Conservation (phyloP, 1,140 invertebrate species). For the Proctacanthus coquilletti region DNA sequence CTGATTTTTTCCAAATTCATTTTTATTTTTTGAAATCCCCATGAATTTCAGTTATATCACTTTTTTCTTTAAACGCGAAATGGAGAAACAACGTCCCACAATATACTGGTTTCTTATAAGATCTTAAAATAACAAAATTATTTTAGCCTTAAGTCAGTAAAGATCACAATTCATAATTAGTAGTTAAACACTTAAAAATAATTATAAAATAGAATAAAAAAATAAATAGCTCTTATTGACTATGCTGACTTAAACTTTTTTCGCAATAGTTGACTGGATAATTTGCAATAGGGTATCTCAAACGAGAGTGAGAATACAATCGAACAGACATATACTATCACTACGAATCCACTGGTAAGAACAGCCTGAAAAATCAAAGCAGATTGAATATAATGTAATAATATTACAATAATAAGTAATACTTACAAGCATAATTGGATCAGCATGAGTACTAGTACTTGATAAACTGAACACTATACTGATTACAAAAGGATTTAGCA, state of each 20-base stretch:
- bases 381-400: slow-evolving; percentile 3
- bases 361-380: slow-evolving; percentile 18
- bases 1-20: no score
- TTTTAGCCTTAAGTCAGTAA: no score
- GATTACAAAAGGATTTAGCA: slow-evolving; percentile 26
- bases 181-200: no score
- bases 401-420: not conserved
- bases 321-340: slow-evolving; percentile 22
- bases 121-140: no score
- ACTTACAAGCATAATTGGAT: slow-evolving; percentile 23
- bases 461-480: slow-evolving; percentile 18
- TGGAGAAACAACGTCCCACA: no score
- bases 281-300: slow-evolving; percentile 26
- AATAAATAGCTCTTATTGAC: no score
- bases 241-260: not conserved
- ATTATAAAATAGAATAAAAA: no score
- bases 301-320: slow-evolving; percentile 24
- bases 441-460: slow-evolving; percentile 17
- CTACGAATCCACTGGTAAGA: slow-evolving; percentile 16
- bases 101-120: no score
- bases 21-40: no score
- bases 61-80: no score
- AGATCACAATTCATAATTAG: no score
- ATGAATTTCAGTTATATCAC: no score
- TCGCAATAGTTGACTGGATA: slow-evolving; percentile 16